Evolutionary conservation across 2,113 vertebrate species (phyloP), one percentile per base, ranked within the genome.

Genomic region (Solea senegalensis): DNA sequence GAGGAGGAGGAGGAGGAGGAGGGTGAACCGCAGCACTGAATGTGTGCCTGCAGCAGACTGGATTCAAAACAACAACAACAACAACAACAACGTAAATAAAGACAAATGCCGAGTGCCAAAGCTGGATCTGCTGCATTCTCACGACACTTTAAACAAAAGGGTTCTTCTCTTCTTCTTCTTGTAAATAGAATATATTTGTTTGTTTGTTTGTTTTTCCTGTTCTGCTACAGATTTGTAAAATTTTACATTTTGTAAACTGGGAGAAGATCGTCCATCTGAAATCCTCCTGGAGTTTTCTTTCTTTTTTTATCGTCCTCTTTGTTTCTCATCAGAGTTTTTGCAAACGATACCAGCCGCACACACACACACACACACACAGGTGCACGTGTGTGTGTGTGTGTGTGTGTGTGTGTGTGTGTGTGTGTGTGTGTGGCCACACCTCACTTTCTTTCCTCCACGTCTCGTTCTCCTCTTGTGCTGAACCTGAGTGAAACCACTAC

Each of bases 211-310:
- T 61, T 79, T 89, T 93, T 89, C 90, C 92, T 92, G 80, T 93
- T 86, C 91, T 89, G 91, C 91, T 94, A 92, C 92, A 89, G 84
- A 95, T 96, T 95, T 96, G 91, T 96, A 96, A 90, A 83, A 94
- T 68, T 78, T 93, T 96, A 95, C 90, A 90, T 95, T 97, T 93
- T 96, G 90, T 94, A 92, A 94, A 83, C 78, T 70, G 74, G 89
- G 86, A 92, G 92, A 89, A 83, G 89, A 69, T 85, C 65, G 67
- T 62, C 78, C 81, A 81, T 81, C 79, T 48, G 54, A 45, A 45
- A 55, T 43, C 48, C 74, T 14, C 57, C 74, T n/a, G 2, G 5
- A n/a, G 8, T 45, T 67, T 58, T 39, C 21, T 40, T 55, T 41
- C 41, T 60, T 51, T 51, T 60, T 82, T 84, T 89, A 82, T 78